Conservation (phyloP, 2,797 vertebrate species). For the Darevskia nairensis region DNA sequence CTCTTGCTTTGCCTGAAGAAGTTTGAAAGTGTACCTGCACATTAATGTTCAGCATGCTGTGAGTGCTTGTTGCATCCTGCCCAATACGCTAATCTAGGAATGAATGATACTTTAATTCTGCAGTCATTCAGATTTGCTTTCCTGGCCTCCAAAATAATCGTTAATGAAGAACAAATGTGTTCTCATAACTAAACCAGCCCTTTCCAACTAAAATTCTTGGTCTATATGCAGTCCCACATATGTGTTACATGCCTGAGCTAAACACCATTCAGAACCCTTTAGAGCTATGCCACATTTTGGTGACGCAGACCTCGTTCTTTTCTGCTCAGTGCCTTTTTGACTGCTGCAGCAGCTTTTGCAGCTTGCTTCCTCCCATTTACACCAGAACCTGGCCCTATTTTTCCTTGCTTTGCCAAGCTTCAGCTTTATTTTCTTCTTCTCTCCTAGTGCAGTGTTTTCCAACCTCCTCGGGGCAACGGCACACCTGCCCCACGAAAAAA, state of each 20-base stretch:
- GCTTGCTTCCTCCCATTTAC: neutral
- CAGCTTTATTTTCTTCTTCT: neutral
- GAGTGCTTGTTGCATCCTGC: constrained; percentile 38
- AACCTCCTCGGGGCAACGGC: too few species aligned
- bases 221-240: neutral
- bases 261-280: neutral
- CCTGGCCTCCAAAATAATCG: neutral
- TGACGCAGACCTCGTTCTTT: neutral
- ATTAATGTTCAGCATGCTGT: constrained; percentile 75
- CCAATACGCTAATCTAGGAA: neutral
- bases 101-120: neutral
- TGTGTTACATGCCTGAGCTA: neutral
- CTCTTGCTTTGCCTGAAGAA: constrained; percentile 52
- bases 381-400: neutral
- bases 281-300: neutral
- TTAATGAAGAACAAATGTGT: neutral
- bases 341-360: neutral
- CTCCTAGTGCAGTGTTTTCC: too few species aligned
- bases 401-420: neutral
- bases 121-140: neutral
- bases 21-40: constrained; percentile 79
- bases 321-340: neutral
- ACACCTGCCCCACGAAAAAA: too few species aligned
- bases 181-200: neutral
- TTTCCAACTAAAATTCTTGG: neutral